Evolutionary conservation across 2,113 vertebrate genomes (phyloP).

Genomic region (Xiphorhynchus elegans): DNA sequence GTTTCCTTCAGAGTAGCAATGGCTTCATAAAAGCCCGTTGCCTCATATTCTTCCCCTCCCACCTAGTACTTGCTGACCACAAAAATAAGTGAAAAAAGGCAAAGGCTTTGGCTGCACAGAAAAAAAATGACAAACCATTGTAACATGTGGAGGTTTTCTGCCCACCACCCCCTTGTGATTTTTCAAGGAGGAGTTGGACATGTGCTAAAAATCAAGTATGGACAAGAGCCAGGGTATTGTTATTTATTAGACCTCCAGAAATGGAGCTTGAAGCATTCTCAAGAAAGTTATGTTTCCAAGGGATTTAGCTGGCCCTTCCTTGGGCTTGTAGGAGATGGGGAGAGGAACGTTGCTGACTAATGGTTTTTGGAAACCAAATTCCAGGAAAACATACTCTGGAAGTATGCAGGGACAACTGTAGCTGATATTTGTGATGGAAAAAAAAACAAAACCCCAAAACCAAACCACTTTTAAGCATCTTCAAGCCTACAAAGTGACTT

Average conservation of each 20-base stretch:
- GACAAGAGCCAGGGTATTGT: neutral
- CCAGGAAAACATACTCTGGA: neutral
- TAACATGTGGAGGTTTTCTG: neutral
- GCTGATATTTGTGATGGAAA: neutral
- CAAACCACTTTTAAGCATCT: neutral
- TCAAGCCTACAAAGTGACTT: neutral
- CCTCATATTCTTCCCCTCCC: neutral
- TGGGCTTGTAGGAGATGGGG: neutral
- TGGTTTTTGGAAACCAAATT: neutral
- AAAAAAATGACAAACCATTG: neutral
- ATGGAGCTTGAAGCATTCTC: neutral
- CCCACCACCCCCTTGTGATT: neutral
- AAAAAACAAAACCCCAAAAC: too few species aligned
- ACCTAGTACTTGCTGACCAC: neutral
- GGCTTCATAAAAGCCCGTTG: neutral
- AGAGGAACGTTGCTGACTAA: neutral
- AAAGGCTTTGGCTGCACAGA: neutral
- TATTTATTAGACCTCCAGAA: neutral
- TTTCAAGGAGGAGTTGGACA: neutral
- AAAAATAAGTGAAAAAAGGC: neutral
- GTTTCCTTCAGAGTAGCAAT: neutral
- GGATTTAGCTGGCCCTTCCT: neutral
- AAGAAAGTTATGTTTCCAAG: neutral
- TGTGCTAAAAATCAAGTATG: neutral
- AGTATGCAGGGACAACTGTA: neutral